A percentile compares a stretch with the other conserved stretches of the same genome.
phyloP scores from a whole-genome alignment of 2,797 vertebrate genomes.

The Phaenicophaeus curvirostris region DNA sequence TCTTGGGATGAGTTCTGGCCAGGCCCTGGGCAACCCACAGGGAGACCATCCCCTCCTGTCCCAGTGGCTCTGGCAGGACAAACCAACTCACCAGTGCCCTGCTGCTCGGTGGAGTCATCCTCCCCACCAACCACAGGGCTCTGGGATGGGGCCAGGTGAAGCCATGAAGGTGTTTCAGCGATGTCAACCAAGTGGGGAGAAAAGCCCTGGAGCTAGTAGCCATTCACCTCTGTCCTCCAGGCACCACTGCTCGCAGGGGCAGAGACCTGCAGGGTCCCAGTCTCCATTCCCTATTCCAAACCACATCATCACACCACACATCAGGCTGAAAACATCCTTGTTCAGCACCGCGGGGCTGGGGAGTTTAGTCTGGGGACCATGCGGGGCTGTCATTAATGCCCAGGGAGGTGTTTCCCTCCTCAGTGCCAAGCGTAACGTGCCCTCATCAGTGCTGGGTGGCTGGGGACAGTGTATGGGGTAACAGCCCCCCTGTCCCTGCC shows the following conservation, averaged over 20 bases:
- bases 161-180: background rate
- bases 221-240: background rate
- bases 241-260: background rate
- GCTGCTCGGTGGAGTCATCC: background rate
- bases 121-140: rapidly evolving
- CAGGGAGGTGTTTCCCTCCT: background rate
- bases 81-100: background rate
- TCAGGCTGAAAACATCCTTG: background rate
- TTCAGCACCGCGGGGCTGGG: too few species aligned
- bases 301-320: background rate
- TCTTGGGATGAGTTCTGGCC: background rate
- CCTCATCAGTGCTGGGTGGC: background rate
- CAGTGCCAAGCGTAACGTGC: background rate
- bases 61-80: background rate
- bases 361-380: background rate
- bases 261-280: background rate
- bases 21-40: background rate
- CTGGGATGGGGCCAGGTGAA: background rate
- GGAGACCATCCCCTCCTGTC: too few species aligned
- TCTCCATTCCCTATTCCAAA: background rate
- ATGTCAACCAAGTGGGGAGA: background rate
- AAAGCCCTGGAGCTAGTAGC: too few species aligned
- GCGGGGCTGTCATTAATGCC: rapidly evolving
- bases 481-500: background rate
- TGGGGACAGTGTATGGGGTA: background rate